A percentile compares a stretch with the other conserved stretches of the same genome.
phyloP scores from a whole-genome alignment of 2,113 vertebrate genomes.

The Octodon degus region DNA sequence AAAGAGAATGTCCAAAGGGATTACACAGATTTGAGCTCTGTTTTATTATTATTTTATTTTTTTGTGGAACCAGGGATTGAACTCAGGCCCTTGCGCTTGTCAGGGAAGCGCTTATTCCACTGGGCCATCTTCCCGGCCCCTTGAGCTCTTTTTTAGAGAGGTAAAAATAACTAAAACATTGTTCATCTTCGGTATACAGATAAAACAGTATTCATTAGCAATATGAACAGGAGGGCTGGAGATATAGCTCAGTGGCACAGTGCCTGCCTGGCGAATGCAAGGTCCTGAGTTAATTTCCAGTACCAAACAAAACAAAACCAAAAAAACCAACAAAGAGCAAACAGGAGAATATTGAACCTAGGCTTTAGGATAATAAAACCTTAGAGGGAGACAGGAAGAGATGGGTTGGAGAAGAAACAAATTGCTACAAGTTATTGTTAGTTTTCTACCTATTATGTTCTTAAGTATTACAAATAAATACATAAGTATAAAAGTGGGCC shows the following conservation, averaged over 20 bases:
- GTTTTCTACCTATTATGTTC: conserved; percentile 58
- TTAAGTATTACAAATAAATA: conserved; percentile 38
- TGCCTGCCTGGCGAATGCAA: too few relatives aligned
- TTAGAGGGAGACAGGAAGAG: conserved; percentile 3
- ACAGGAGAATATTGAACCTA: background rate
- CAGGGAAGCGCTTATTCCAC: too few relatives aligned
- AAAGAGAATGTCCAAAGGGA: conserved; percentile 34
- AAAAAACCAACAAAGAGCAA: background rate
- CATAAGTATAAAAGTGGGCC: background rate
- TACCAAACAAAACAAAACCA: too few relatives aligned
- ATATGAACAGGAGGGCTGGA: background rate
- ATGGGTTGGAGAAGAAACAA: background rate
- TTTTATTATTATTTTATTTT: background rate
- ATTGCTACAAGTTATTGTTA: background rate
- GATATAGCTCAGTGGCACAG: too few relatives aligned
- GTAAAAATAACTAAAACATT: conserved; percentile 1
- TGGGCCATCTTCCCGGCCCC: too few relatives aligned
- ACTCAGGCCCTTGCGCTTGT: too few relatives aligned
- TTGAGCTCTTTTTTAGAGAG: background rate
- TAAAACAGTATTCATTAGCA: conserved; percentile 54
- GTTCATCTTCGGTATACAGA: background rate
- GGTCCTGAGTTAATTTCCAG: too few relatives aligned
- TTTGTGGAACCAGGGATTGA: too few relatives aligned
- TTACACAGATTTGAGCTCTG: background rate
- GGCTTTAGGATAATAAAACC: conserved; percentile 2